A percentile compares a stretch with the other conserved stretches of the same genome.
Evolutionary conservation across 2,888 invertebrate genomes (phyloP).

Genomic region (Parelbella ahira): DNA sequence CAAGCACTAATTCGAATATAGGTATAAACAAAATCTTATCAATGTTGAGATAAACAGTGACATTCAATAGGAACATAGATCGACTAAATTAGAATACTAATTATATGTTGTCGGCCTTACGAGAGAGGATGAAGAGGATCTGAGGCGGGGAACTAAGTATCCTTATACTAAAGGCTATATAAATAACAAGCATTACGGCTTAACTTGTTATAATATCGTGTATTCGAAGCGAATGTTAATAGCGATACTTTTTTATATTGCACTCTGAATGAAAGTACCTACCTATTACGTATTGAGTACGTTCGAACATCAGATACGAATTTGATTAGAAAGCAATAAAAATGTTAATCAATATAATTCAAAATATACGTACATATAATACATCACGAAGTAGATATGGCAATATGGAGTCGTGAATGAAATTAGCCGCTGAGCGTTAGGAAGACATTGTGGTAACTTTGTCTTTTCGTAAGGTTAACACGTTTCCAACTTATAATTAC

Average conservation of each 20-base stretch:
- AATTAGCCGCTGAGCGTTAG: background rate
- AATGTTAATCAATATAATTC: too few relatives aligned
- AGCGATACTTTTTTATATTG: too few relatives aligned
- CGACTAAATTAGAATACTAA: slow-evolving; percentile 37
- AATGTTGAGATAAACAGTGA: slow-evolving; percentile 19
- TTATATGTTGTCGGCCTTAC: slow-evolving; percentile 36
- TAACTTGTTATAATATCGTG: too few relatives aligned
- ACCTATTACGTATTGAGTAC: too few relatives aligned
- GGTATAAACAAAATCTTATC: slow-evolving; percentile 11
- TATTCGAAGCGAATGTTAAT: too few relatives aligned
- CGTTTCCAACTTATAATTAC: slow-evolving; percentile 8
- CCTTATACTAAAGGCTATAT: slow-evolving; percentile 10
- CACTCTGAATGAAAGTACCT: too few relatives aligned
- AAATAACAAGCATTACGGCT: too few relatives aligned
- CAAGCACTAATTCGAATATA: background rate
- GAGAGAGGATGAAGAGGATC: slow-evolving; percentile 30
- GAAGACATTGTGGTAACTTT: background rate
- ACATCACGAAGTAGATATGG: background rate
- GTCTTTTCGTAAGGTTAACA: slow-evolving; percentile 15
- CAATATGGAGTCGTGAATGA: background rate
- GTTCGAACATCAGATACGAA: too few relatives aligned
- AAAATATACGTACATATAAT: too few relatives aligned
- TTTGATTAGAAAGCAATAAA: too few relatives aligned
- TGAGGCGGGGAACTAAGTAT: slow-evolving; percentile 2
- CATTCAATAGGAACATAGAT: slow-evolving; percentile 32